These are phyloP conservation scores for Trichonephila inaurata DNA, from an alignment of 1,140 invertebrate genomes.

Conservation along the genomic window DNA sequence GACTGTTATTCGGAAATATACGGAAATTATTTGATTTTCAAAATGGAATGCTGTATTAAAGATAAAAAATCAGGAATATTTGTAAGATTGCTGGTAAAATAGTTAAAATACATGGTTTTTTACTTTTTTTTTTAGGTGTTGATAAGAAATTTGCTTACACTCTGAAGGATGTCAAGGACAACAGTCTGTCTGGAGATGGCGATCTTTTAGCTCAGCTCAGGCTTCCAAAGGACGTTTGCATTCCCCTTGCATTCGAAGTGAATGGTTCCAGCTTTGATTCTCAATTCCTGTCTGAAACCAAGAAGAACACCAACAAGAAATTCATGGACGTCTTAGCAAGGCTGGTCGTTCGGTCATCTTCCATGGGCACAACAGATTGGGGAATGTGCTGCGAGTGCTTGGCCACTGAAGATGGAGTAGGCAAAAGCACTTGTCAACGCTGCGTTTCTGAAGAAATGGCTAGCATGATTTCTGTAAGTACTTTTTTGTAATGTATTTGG, in stretches of 20 bases:
- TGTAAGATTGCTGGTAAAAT: too few relatives aligned
- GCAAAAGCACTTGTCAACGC: conserved; percentile 80
- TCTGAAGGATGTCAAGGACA: conserved; percentile 86
- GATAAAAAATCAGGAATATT: too few relatives aligned
- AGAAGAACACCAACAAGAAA: conserved; percentile 85
- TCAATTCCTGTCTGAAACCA: conserved; percentile 81
- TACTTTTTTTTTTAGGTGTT: conserved; percentile 82
- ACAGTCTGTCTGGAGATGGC: conserved; percentile 84
- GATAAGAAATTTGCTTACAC: conserved; percentile 88
- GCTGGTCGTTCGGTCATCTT: conserved; percentile 85
- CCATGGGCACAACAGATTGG: conserved; percentile 84
- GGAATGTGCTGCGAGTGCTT: conserved; percentile 88
- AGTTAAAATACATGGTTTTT: neutral
- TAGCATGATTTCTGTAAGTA: conserved; percentile 74
- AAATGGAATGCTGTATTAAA: too few relatives aligned
- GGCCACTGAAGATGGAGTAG: conserved; percentile 81
- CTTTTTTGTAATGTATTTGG: neutral
- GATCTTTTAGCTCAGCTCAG: conserved; percentile 87
- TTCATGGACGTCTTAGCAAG: conserved; percentile 87
- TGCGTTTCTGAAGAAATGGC: conserved; percentile 78
- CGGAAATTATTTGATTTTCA: too few relatives aligned
- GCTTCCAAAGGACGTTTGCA: conserved; percentile 88
- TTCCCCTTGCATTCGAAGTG: conserved; percentile 89
- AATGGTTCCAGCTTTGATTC: conserved; percentile 86
- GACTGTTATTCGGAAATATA: too few relatives aligned